Conservation (phyloP, 2,888 invertebrate genomes). For the Heliothis peltigera region DNA sequence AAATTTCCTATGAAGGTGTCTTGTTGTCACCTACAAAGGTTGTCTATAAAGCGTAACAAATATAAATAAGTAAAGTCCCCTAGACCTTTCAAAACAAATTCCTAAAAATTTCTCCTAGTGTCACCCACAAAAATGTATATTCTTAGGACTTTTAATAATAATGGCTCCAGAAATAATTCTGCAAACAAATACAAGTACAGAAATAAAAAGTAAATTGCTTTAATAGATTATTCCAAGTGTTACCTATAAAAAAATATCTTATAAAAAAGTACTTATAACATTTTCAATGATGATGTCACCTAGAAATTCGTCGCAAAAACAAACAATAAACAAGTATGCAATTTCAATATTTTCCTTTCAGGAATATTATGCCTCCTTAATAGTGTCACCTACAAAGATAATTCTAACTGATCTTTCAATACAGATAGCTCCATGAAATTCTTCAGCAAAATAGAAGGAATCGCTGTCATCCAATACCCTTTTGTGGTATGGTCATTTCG, state of each 20-base stretch:
- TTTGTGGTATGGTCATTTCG: conserved; percentile 30
- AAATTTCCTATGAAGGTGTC: too few species aligned
- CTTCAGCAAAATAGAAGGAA: conserved; percentile 10
- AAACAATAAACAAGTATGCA: conserved; percentile 3
- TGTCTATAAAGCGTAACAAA: too few species aligned
- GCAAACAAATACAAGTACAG: too few species aligned
- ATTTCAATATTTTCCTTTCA: background rate
- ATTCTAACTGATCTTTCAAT: conserved; percentile 1
- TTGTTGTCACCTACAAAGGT: too few species aligned
- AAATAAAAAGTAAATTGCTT: background rate
- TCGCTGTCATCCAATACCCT: conserved; percentile 20
- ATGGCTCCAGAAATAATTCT: too few species aligned
- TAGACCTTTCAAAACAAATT: too few species aligned
- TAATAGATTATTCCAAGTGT: background rate
- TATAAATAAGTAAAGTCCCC: too few species aligned
- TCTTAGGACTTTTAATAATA: too few species aligned
- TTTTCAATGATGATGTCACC: background rate
- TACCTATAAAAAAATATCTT: background rate
- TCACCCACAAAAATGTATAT: too few species aligned
- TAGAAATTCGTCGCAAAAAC: background rate
- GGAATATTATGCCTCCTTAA: too few species aligned
- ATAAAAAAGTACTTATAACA: too few species aligned
- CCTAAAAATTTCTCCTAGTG: too few species aligned
- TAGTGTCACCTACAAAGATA: background rate
- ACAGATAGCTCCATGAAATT: background rate